These are phyloP conservation scores for Poecile atricapillus DNA, from an alignment of 2,113 vertebrate species.

Conservation along the genomic window DNA sequence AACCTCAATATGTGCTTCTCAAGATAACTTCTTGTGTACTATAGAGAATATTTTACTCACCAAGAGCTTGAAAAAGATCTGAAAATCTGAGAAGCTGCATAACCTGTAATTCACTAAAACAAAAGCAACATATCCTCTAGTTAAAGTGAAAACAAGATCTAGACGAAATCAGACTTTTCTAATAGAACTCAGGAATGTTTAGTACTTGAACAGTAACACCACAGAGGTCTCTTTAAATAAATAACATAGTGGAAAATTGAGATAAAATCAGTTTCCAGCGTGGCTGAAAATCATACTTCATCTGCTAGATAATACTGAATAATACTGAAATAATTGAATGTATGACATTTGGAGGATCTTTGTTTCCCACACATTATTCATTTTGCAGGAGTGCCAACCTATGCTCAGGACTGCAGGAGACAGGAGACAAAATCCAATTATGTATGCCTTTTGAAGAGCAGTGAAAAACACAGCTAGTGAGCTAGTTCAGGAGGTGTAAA, in stretches of 20 bases:
- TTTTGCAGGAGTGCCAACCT: neutral
- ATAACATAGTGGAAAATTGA: neutral
- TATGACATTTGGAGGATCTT: neutral
- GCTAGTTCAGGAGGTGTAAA: neutral
- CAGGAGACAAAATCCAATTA: neutral
- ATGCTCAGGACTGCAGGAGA: neutral
- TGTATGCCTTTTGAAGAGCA: neutral
- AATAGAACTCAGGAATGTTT: neutral
- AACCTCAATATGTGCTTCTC: neutral
- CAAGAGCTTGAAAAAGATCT: neutral
- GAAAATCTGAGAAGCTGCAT: neutral
- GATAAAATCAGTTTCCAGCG: neutral
- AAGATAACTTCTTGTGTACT: neutral
- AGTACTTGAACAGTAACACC: neutral
- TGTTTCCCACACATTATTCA: neutral
- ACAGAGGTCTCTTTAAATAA: neutral
- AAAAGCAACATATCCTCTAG: neutral
- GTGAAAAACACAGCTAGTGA: neutral
- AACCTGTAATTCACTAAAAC: neutral
- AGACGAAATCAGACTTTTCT: neutral
- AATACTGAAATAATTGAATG: neutral
- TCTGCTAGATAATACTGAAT: neutral
- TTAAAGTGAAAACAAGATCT: neutral
- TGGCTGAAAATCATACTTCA: neutral
- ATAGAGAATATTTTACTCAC: neutral